Percentiles rank a stretch among this genome's conserved stretches.
Evolutionary conservation across 2,113 vertebrate species (phyloP).

Genomic region (Malaclemys terrapin): DNA sequence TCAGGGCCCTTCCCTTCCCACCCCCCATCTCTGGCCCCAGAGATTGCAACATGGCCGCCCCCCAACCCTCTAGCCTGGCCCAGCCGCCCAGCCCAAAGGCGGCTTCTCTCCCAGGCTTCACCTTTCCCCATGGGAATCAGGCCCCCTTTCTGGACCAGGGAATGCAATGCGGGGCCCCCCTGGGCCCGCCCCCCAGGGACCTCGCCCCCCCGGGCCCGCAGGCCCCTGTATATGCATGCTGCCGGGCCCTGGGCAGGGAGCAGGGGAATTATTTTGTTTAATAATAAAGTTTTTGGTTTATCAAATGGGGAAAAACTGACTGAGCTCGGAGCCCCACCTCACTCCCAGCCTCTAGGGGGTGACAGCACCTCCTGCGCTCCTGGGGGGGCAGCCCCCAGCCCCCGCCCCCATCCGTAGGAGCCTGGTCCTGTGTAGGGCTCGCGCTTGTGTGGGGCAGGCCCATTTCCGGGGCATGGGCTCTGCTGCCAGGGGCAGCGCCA

Average conservation of each 20-base stretch:
- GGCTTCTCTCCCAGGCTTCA: not conserved
- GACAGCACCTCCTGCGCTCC: not conserved
- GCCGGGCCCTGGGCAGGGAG: not conserved
- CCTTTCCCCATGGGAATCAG: not conserved
- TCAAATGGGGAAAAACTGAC: not conserved
- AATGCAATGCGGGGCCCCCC: not conserved
- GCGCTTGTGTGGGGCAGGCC: not conserved
- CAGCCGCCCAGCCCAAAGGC: not conserved
- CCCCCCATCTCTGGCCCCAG: not conserved
- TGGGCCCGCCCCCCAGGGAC: not conserved
- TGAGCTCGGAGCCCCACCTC: not conserved
- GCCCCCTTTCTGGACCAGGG: not conserved
- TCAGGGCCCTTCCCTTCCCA: not conserved
- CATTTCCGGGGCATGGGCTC: no score
- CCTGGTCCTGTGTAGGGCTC: no score
- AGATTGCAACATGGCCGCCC: not conserved
- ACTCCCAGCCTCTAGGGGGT: no score
- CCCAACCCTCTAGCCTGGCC: not conserved
- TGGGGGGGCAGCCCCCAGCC: not conserved
- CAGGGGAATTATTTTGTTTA: constrained; percentile 1
- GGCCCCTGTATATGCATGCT: constrained; percentile 8
- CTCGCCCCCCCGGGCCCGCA: not conserved
- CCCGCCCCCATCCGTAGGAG: no score
- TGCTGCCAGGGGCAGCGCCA: no score
- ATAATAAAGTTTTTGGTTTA: constrained; percentile 33